Percentiles rank a stretch among this genome's conserved stretches.
Conservation (phyloP, 2,113 vertebrate genomes). For the Platichthys stellatus region DNA sequence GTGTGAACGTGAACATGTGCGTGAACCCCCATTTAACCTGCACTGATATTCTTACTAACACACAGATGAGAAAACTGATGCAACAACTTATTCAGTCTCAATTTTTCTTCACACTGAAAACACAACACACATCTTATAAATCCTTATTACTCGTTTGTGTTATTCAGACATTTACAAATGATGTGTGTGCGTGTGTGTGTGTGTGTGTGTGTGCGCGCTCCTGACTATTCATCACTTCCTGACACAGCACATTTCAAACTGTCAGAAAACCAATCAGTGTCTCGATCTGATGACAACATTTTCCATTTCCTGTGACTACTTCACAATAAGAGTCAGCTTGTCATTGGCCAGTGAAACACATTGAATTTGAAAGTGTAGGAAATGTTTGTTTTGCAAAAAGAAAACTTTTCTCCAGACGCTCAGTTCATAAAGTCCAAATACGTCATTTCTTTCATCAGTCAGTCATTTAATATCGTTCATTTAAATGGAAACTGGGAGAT, state of each 20-base stretch:
- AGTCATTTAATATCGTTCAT: not conserved
- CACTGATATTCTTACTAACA: not conserved
- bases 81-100: conserved; percentile 19
- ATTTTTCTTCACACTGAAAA: not conserved
- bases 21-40: not conserved
- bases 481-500: no score
- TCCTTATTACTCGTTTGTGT: not conserved
- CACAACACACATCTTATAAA: not conserved
- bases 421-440: no score
- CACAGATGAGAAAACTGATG: conserved; percentile 26
- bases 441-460: no score
- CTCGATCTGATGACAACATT: not conserved
- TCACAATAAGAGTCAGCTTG: not conserved
- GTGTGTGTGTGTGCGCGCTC: no score
- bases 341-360: not conserved
- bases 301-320: not conserved
- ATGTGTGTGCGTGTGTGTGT: no score
- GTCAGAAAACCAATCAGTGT: no score
- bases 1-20: not conserved
- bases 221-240: no score
- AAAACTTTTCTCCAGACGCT: no score
- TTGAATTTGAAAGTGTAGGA: not conserved
- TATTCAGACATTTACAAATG: no score
- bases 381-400: not conserved
- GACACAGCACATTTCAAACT: no score